phyloP scores from a whole-genome alignment of 2,888 invertebrate species.

The Enchytraeus crypticus region DNA sequence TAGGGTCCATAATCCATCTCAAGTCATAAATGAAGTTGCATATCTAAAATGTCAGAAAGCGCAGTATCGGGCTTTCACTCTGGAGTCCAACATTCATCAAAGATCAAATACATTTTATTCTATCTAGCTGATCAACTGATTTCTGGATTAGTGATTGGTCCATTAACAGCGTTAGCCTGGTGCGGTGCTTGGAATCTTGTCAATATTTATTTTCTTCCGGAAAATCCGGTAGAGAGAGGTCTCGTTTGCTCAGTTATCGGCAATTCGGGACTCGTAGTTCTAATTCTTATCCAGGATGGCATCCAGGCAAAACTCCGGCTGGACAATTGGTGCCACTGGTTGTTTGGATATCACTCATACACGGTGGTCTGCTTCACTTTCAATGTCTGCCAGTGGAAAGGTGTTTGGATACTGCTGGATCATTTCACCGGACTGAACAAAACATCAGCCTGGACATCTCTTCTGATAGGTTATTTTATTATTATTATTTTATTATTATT shows the following conservation, averaged over 20 bases:
- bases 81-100: too few relatives aligned
- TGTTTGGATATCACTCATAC: background rate
- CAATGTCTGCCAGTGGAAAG: background rate
- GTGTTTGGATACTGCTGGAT: background rate
- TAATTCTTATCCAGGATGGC: background rate
- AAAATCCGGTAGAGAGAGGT: background rate
- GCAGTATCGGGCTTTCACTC: too few relatives aligned
- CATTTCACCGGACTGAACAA: background rate
- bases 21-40: too few relatives aligned
- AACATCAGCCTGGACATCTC: background rate
- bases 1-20: too few relatives aligned
- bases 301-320: background rate
- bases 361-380: background rate
- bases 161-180: background rate
- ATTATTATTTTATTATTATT: too few relatives aligned
- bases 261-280: background rate
- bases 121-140: background rate
- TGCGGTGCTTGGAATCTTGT: background rate
- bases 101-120: background rate
- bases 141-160: background rate
- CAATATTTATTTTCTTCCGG: background rate
- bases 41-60: too few relatives aligned
- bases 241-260: background rate
- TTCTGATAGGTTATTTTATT: background rate
- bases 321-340: background rate